Evolutionary conservation across 2,797 vertebrate species (phyloP).

Genomic region (Prionace glauca): DNA sequence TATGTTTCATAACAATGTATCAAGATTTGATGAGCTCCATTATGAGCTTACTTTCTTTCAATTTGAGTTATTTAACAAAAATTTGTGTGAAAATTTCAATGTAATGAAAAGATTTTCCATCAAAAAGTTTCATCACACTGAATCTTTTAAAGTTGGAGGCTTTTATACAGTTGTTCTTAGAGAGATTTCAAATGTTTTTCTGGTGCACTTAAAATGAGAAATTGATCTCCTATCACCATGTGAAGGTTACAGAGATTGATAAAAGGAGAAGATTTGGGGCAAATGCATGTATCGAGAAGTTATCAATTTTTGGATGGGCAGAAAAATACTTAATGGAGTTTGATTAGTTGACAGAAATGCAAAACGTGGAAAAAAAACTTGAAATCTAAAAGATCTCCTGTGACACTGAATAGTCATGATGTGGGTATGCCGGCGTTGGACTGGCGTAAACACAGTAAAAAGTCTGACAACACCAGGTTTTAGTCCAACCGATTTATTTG

Average conservation of each 20-base stretch:
- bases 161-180: too few species aligned
- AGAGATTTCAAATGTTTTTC: not conserved
- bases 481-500: too few species aligned
- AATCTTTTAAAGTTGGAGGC: not conserved
- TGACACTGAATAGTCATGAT: too few species aligned
- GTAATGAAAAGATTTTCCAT: not conserved
- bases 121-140: not conserved
- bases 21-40: not conserved
- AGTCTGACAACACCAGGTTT: too few species aligned
- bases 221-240: not conserved
- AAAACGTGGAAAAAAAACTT: too few species aligned
- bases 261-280: not conserved
- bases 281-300: not conserved
- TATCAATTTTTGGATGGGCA: not conserved
- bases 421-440: too few species aligned
- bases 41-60: not conserved
- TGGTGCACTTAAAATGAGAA: not conserved
- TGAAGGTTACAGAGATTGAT: not conserved
- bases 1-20: not conserved
- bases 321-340: too few species aligned
- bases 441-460: too few species aligned
- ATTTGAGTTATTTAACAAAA: too few species aligned
- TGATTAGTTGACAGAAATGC: too few species aligned
- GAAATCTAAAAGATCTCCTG: too few species aligned
- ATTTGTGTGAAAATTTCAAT: not conserved